Percentiles rank a stretch among this genome's conserved stretches.
phyloP scores from a whole-genome alignment of 2,113 vertebrate genomes.

The Paralichthys olivaceus region DNA sequence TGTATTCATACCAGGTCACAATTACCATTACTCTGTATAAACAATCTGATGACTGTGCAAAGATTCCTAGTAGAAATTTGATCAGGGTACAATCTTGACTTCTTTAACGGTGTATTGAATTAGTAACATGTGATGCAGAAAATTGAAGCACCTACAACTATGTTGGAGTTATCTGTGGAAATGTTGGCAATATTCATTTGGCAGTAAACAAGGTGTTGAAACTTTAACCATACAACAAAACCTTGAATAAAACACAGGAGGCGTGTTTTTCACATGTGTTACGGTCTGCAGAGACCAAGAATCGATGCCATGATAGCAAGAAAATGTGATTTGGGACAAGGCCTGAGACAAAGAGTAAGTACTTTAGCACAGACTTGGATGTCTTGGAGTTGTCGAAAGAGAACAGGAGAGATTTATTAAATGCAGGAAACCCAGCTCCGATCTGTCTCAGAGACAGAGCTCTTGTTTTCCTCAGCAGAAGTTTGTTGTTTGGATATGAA shows the following conservation, averaged over 20 bases:
- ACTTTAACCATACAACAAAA: neutral
- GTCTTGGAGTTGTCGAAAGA: constrained; percentile 16
- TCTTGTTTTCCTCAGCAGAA: constrained; percentile 18
- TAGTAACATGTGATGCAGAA: constrained; percentile 14
- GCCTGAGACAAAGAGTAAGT: constrained; percentile 59
- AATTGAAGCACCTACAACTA: neutral
- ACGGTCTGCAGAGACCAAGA: constrained; percentile 38
- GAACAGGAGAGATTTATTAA: constrained; percentile 57
- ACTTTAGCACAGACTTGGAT: constrained; percentile 61
- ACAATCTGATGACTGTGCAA: constrained; percentile 27
- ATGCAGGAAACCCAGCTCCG: constrained; percentile 37
- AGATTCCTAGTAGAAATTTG: constrained; percentile 14
- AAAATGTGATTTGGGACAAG: constrained; percentile 48
- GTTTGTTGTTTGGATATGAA: constrained; percentile 46
- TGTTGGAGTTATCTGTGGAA: neutral
- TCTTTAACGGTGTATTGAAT: constrained; percentile 8
- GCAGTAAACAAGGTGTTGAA: constrained; percentile 12
- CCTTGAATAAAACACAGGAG: neutral
- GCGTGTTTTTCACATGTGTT: constrained; percentile 9
- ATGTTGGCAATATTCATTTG: constrained; percentile 6
- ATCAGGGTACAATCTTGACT: constrained; percentile 21
- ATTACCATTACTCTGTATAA: neutral
- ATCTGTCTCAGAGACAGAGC: constrained; percentile 26
- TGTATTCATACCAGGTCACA: constrained; percentile 22
- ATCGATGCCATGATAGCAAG: constrained; percentile 48